phyloP scores from a whole-genome alignment of 1,140 invertebrate species.

The Ceratina japonica region DNA sequence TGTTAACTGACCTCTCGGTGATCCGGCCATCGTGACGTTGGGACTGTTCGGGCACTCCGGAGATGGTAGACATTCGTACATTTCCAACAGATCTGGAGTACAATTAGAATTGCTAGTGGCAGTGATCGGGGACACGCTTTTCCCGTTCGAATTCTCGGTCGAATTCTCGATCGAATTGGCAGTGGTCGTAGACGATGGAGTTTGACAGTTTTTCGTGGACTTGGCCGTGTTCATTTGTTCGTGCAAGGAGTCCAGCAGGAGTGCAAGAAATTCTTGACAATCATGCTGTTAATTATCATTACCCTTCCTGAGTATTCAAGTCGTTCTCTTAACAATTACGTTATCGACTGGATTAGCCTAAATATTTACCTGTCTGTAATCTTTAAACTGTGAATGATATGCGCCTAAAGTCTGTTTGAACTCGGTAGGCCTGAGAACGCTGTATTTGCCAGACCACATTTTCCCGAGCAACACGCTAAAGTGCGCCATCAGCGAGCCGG shows the following conservation, averaged over 20 bases:
- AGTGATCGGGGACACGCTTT: conserved; percentile 65
- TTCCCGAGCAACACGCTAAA: conserved; percentile 82
- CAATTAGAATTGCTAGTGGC: conserved; percentile 67
- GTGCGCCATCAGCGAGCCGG: conserved; percentile 77
- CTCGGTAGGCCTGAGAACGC: conserved; percentile 81
- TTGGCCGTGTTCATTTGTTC: conserved; percentile 83
- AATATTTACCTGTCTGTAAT: conserved; percentile 80
- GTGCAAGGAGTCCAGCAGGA: conserved; percentile 84
- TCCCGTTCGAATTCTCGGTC: conserved; percentile 67
- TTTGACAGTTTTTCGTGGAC: conserved; percentile 69
- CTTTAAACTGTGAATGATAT: conserved; percentile 84
- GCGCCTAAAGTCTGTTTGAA: conserved; percentile 83
- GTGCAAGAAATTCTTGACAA: conserved; percentile 87
- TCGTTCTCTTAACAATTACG: too few species aligned
- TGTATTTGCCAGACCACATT: conserved; percentile 83
- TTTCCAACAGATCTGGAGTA: conserved; percentile 68
- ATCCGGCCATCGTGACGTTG: conserved; percentile 74
- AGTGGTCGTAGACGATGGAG: conserved; percentile 72
- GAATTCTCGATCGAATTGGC: conserved; percentile 71
- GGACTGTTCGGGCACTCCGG: conserved; percentile 73
- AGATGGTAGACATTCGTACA: conserved; percentile 67
- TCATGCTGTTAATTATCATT: conserved; percentile 81
- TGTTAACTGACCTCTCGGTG: conserved; percentile 72
- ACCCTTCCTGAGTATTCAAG: not conserved
- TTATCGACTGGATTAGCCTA: not conserved